A percentile compares a stretch with the other conserved stretches of the same genome.
These are phyloP conservation scores for Cephus pygmeus DNA, from an alignment of 2,888 invertebrate species.

Conservation along the genomic window DNA sequence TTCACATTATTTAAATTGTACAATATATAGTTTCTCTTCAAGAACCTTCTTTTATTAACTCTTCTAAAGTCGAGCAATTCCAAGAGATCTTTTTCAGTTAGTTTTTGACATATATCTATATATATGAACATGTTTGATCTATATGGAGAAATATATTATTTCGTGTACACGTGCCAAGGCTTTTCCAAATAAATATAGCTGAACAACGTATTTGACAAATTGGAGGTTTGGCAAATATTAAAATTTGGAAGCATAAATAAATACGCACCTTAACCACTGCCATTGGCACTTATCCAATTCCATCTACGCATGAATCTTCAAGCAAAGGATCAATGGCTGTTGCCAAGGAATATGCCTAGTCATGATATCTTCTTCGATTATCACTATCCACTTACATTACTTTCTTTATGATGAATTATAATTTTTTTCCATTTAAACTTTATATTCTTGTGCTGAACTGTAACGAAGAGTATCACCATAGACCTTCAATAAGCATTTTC, in stretches of 20 bases:
- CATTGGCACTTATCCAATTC: constrained; percentile 35
- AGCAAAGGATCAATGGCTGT: constrained; percentile 33
- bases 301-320: constrained; percentile 32
- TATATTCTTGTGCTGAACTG: neutral
- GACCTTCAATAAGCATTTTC: neutral
- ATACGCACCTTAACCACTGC: neutral
- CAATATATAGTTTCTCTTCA: neutral
- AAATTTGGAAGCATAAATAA: neutral
- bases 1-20: neutral
- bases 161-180: neutral
- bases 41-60: neutral
- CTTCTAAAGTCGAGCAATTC: neutral
- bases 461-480: neutral
- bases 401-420: neutral
- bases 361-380: neutral
- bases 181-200: neutral
- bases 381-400: neutral
- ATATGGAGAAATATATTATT: neutral
- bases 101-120: neutral
- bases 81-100: neutral
- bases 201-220: neutral
- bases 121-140: neutral
- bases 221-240: neutral
- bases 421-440: neutral
- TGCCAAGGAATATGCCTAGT: neutral